Conservation (phyloP, 2,888 invertebrate genomes). For the Tetramorium bicarinatum region DNA sequence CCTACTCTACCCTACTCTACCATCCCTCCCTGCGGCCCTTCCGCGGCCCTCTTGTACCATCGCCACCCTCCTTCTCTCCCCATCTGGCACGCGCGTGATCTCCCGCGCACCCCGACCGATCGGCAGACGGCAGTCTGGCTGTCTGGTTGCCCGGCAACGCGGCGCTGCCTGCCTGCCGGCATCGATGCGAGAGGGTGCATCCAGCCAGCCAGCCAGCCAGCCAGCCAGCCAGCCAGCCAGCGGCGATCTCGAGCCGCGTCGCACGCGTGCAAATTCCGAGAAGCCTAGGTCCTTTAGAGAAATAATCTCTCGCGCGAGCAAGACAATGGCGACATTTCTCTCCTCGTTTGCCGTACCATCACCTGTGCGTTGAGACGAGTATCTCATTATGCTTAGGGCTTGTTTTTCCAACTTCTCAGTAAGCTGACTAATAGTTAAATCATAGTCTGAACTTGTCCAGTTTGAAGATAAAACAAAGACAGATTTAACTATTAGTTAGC, state of each 20-base stretch:
- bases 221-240: constrained; percentile 62
- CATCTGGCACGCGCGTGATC: constrained; percentile 39
- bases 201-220: constrained; percentile 17
- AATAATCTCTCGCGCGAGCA: background rate
- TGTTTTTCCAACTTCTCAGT: too few species aligned
- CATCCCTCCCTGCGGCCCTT: constrained; percentile 21
- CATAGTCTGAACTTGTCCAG: too few species aligned
- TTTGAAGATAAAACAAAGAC: too few species aligned
- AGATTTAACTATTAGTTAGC: too few species aligned
- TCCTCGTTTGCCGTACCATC: background rate
- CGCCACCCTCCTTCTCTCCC: too few species aligned
- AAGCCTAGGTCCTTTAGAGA: background rate
- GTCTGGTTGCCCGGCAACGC: constrained; percentile 85
- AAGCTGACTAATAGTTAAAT: too few species aligned
- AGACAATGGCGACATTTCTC: background rate
- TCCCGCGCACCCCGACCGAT: constrained; percentile 74
- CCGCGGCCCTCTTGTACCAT: constrained; percentile 21
- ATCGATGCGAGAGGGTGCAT: constrained; percentile 79
- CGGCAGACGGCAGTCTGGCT: constrained; percentile 82
- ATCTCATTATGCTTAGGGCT: background rate
- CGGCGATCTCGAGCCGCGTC: constrained; percentile 66
- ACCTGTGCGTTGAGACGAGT: background rate
- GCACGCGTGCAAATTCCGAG: constrained; percentile 65
- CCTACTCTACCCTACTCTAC: background rate
- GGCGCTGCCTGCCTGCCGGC: constrained; percentile 76